A percentile compares a stretch with the other conserved stretches of the same genome.
Evolutionary conservation across 2,888 invertebrate genomes (phyloP).

Genomic region (Agrotis segetum): DNA sequence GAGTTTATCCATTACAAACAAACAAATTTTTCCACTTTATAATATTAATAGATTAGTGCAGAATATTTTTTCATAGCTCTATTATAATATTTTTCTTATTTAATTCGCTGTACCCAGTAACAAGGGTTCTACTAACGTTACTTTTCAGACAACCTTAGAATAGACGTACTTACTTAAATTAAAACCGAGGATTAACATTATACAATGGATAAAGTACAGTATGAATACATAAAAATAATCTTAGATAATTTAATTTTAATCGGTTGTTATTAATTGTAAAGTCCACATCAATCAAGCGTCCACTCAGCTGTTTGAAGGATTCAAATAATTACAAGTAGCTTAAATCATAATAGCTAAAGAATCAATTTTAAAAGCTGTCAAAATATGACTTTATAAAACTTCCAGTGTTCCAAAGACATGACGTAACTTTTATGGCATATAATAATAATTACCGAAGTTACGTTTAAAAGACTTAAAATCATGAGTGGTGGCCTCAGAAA

Average conservation of each 20-base stretch:
- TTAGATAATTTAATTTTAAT: constrained; percentile 17
- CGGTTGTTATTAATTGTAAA: constrained; percentile 7
- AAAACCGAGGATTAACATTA: not conserved
- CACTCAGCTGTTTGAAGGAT: constrained; percentile 24
- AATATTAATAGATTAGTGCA: no score
- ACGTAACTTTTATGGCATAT: constrained; percentile 37
- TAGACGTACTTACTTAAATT: no score
- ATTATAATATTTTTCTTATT: no score
- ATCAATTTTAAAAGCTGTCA: constrained; percentile 46
- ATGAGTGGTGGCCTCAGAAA: constrained; percentile 48
- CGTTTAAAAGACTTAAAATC: constrained; percentile 42
- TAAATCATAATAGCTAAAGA: constrained; percentile 32
- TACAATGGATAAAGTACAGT: not conserved
- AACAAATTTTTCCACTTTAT: no score
- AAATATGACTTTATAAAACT: constrained; percentile 47
- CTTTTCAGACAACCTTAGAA: not conserved
- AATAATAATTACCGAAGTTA: constrained; percentile 56
- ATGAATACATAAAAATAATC: not conserved
- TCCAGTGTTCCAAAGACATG: constrained; percentile 15
- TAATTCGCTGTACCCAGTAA: no score
- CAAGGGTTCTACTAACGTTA: no score
- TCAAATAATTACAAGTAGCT: constrained; percentile 16
- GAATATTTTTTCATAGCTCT: no score
- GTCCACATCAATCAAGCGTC: constrained; percentile 23
- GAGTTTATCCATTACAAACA: no score